Conservation (phyloP, 2,888 invertebrate genomes). For the Auanema freiburgensis region DNA sequence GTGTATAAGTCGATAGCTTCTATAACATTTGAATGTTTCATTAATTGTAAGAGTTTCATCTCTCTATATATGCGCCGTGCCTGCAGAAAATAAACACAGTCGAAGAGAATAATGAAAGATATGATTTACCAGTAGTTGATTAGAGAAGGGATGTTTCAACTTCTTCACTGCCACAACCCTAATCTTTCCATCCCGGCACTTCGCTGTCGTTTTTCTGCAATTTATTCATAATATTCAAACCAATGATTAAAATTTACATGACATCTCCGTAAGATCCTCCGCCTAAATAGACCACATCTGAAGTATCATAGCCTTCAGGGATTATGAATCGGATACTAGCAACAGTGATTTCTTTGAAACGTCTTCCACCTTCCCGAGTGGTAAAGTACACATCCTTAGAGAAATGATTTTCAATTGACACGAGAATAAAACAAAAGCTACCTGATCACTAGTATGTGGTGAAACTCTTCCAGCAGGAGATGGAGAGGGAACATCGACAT, state of each 20-base stretch:
- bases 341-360: conserved; percentile 28
- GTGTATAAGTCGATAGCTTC: conserved; percentile 57
- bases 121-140: conserved; percentile 31
- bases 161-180: conserved; percentile 59
- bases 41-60: conserved; percentile 89
- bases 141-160: conserved; percentile 47
- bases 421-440: no score
- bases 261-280: conserved; percentile 61
- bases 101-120: background rate
- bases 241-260: conserved; percentile 40
- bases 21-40: conserved; percentile 98
- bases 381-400: no score
- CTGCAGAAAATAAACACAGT: conserved; percentile 21
- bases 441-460: no score
- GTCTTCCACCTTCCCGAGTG: background rate
- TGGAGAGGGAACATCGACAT: no score
- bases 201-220: conserved; percentile 35
- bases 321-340: conserved; percentile 51
- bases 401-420: no score
- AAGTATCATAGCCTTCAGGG: conserved; percentile 37
- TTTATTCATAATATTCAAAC: background rate
- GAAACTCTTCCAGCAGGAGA: no score
- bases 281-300: conserved; percentile 45
- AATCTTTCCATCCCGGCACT: conserved; percentile 33
- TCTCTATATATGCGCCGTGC: conserved; percentile 96